Evolutionary conservation across 2,113 vertebrate genomes (phyloP).

Genomic region (Ophthalmolycus amberensis): DNA sequence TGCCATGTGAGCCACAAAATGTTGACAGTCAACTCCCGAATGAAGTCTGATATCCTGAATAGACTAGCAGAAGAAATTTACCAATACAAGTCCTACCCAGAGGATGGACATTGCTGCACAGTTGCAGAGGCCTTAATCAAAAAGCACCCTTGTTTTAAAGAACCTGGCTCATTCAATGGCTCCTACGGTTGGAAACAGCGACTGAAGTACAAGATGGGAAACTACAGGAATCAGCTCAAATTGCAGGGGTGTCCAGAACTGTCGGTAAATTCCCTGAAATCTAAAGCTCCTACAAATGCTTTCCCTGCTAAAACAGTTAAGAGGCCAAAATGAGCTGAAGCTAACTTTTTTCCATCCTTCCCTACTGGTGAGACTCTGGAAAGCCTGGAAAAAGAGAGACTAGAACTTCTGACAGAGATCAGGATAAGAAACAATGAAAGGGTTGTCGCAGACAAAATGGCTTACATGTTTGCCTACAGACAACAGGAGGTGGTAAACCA

Average conservation of each 20-base stretch:
- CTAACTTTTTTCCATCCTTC: too few relatives aligned
- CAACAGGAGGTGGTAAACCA: constrained; percentile 28
- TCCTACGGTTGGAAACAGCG: too few relatives aligned
- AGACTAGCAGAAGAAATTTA: neutral
- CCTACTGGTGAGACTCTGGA: neutral
- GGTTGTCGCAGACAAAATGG: constrained; percentile 1
- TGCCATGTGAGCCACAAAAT: constrained; percentile 22
- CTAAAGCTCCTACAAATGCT: too few relatives aligned
- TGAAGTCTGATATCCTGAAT: constrained; percentile 31
- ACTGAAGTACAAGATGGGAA: too few relatives aligned
- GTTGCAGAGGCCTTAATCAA: too few relatives aligned
- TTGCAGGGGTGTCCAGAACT: too few relatives aligned
- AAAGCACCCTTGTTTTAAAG: too few relatives aligned
- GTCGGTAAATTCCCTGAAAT: too few relatives aligned
- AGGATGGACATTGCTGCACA: constrained; percentile 24
- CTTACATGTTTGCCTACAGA: constrained; percentile 14
- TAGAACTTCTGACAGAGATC: constrained; percentile 24
- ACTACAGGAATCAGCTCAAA: too few relatives aligned
- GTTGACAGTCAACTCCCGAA: constrained; percentile 29
- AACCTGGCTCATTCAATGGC: too few relatives aligned
- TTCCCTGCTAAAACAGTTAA: too few relatives aligned
- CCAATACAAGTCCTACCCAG: constrained; percentile 22
- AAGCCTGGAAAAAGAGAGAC: constrained; percentile 28
- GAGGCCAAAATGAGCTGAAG: too few relatives aligned
- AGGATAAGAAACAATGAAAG: neutral